Conservation (phyloP, 2,888 invertebrate genomes). For the Leptinotarsa juncta region DNA sequence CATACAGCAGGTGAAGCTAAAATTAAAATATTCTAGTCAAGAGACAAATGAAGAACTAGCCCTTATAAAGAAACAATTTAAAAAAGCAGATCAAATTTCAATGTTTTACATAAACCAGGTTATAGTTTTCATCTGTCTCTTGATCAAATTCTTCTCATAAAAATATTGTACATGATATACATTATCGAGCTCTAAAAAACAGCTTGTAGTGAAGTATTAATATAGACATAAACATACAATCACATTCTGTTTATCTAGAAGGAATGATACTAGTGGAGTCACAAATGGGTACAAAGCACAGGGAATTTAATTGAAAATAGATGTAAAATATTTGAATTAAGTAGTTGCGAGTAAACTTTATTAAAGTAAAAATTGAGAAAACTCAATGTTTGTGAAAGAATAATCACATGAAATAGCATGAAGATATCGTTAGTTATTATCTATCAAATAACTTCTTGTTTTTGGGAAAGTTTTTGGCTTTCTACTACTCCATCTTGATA, state of each 20-base stretch:
- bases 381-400: too few species aligned
- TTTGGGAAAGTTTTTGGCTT: too few species aligned
- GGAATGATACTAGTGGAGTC: constrained; percentile 10
- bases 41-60: neutral
- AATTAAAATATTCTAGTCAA: neutral
- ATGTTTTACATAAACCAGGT: neutral
- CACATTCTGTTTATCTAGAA: constrained; percentile 13
- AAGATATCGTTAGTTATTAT: too few species aligned
- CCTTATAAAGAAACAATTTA: neutral
- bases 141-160: neutral
- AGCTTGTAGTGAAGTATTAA: constrained; percentile 25
- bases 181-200: constrained; percentile 10
- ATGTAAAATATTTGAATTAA: neutral
- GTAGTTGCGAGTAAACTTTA: too few species aligned
- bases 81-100: neutral
- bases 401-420: too few species aligned
- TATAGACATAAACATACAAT: constrained; percentile 25
- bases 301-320: neutral
- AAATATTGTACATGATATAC: neutral
- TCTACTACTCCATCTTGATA: too few species aligned
- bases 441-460: too few species aligned
- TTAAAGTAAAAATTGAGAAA: too few species aligned
- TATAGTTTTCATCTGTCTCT: neutral
- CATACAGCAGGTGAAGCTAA: neutral
- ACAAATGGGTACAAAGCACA: neutral